Evolutionary conservation across 2,888 invertebrate genomes (phyloP), one percentile per base, ranked within the genome.

Genomic region (Cephus pulcher): DNA sequence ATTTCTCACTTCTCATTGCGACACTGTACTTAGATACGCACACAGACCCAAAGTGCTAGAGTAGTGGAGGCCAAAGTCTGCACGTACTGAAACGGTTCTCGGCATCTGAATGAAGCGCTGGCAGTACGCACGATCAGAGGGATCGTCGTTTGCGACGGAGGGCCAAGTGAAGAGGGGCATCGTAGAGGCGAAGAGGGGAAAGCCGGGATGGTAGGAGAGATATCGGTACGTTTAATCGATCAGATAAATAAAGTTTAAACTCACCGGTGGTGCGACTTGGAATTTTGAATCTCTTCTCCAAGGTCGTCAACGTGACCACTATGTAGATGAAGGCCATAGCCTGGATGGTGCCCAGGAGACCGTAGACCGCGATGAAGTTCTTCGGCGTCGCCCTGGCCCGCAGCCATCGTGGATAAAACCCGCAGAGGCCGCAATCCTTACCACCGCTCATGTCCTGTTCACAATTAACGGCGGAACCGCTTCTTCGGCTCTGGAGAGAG

Each of bases 221-320:
- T 56, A 9, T 4, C 0, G 4, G 34, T 34, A 34, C 12, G 23
- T 33, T 32, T 40, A 6, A 32, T 75, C 33, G 70, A 56, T 68
- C 11, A 23, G 71, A 32, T 15, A 74, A 73, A 73, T 37, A 86
- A 56, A 9, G 15, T 4, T 1, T 6, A 9, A 9, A 56, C 40
- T 91, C 87, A 95, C 95, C 95, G 86, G 94, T 94, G 32, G 94
- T 95, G 88, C 93, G 93, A 85, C 95, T 95, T 69, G 94, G 94
- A 86, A 95, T 94, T 90, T 95, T 95, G 89, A 95, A 95, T 82
- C 95, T 92, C 85, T 94, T 95, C 86, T 95, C 95, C 86, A 95
- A 90, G 6, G 95, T 95, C 76, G 95, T 94, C 82, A 95, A 91
- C 15, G 94, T 94, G 23, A 95, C 94, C 11, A 94, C 92, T 84